Evolutionary conservation across 2,113 vertebrate species (phyloP).

Genomic region (Otocyon megalotis): DNA sequence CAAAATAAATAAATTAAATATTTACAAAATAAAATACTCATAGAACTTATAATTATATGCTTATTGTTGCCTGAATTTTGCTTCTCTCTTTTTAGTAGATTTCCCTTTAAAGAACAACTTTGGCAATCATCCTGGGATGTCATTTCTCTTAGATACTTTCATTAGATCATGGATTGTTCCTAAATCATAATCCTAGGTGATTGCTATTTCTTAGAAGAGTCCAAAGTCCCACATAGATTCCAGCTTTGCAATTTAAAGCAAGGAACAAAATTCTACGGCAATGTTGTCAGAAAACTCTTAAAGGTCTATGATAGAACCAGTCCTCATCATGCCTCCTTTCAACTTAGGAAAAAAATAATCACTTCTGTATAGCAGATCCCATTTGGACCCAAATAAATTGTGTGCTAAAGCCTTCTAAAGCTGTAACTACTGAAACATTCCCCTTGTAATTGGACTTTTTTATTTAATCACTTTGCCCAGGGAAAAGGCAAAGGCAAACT

Average conservation of each 20-base stretch:
- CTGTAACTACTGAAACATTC: slow-evolving; percentile 11
- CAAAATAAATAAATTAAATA: not conserved
- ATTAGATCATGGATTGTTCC: not conserved
- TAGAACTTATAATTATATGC: not conserved
- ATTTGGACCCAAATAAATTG: slow-evolving; percentile 24
- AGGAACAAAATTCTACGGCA: not conserved
- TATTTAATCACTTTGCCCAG: slow-evolving; percentile 46
- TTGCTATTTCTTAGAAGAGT: not conserved
- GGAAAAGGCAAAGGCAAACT: slow-evolving; percentile 47
- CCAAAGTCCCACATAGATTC: not conserved
- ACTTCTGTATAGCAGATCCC: slow-evolving; percentile 6
- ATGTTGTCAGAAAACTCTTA: slow-evolving; percentile 38
- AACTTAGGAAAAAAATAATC: not conserved
- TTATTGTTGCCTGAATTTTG: not conserved
- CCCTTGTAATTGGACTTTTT: not conserved
- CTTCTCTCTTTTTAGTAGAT: not conserved
- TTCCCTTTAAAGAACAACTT: not conserved
- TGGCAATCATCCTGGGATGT: not conserved
- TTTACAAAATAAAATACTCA: not conserved
- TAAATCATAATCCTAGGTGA: not conserved
- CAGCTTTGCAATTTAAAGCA: slow-evolving; percentile 6
- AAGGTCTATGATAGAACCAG: not conserved
- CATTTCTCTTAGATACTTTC: not conserved
- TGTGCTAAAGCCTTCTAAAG: not conserved
- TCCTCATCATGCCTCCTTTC: slow-evolving; percentile 19